phyloP scores from a whole-genome alignment of 2,797 vertebrate genomes.

The Pseudochirops corinnae region DNA sequence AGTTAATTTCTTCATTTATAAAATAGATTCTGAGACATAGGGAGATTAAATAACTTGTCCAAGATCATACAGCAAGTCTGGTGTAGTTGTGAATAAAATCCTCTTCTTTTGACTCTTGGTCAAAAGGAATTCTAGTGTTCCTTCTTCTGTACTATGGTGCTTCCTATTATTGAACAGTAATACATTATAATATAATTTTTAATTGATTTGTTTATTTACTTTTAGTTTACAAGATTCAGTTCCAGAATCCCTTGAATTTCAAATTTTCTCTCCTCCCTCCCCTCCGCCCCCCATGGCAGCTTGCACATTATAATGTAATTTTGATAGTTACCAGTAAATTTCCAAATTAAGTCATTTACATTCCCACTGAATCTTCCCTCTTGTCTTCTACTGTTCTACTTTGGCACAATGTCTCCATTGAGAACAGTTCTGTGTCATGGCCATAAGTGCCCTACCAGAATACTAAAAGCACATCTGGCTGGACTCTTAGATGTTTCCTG shows the following conservation, averaged over 20 bases:
- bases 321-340: neutral
- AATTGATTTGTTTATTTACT: too few relatives aligned
- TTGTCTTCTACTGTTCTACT: neutral
- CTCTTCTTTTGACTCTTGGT: neutral
- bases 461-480: neutral
- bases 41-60: neutral
- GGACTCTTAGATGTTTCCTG: constrained; percentile 3
- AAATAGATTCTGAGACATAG: constrained; percentile 18
- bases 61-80: too few relatives aligned
- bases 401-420: neutral
- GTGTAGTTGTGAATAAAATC: neutral
- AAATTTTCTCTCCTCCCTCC: too few relatives aligned
- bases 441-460: neutral
- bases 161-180: constrained; percentile 5
- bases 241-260: too few relatives aligned
- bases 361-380: neutral
- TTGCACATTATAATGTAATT: too few relatives aligned
- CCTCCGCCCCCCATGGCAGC: too few relatives aligned
- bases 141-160: constrained; percentile 12
- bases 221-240: too few relatives aligned
- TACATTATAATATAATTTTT: neutral
- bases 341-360: constrained; percentile 5
- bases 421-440: neutral
- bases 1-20: constrained; percentile 23
- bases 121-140: too few relatives aligned